Evolutionary conservation across 1,140 invertebrate species (phyloP), one percentile per base, ranked within the genome.

Genomic region (Pseudomyrmex pallidus): DNA sequence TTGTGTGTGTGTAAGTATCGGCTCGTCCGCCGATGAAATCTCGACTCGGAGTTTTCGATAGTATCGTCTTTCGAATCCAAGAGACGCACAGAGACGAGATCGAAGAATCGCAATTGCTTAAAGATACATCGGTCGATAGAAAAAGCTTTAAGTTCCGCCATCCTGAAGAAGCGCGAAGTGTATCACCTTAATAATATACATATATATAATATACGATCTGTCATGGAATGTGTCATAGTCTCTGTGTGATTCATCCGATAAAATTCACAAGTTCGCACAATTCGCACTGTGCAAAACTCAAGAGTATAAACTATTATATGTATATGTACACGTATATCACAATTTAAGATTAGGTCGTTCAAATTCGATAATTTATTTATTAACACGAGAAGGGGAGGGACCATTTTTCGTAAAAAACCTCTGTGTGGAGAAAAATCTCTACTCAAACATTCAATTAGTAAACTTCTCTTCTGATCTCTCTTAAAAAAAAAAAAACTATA

Each of bases 121-220:
- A 70, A 50, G 22, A 80, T 52, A 70, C 68, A 70, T 78, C 63
- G 76, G 22, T 61, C 76, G 76, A 72, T 56, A 59, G 66, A 80
- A 59, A 12, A 70, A 70, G 76, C 76, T 72, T 72, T 48, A 59
- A 80, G 76, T 80, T 80, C 76, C 66, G 66, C 54, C 76, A 80
- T 80, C 54, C 66, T 17, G 64, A 12, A 25, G 66, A 50, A 70
- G 22, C 44, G 76, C 76, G 64, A 78, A 70, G 13, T 48, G 22
- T 54, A 35, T 25, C 25, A 25, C 25, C 9, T 56, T 72, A 80
- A 80, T 80, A 54, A 80, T 59, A 4, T 35, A 35, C 5, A 35
- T 7, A 35, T 35, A 35, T 35, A 35, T 35, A 35, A 35, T 35
- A 72, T 59, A 80, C 76, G 54, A 80, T 59, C 54, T 59, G 22